Percentiles rank a stretch among this genome's conserved stretches.
phyloP scores from a whole-genome alignment of 2,113 vertebrate species.

The Plestiodon gilberti region DNA sequence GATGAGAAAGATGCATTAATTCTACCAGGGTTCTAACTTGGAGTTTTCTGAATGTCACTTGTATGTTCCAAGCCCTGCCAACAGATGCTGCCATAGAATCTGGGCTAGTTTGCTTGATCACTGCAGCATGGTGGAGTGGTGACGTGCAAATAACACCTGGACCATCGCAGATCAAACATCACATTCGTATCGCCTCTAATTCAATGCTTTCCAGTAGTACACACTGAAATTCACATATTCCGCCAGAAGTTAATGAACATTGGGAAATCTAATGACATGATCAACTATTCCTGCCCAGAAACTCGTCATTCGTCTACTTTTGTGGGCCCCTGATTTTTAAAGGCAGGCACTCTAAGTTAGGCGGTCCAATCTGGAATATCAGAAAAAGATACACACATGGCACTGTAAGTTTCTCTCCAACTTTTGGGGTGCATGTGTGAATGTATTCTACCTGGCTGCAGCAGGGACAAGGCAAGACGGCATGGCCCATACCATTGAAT shows the following conservation, averaged over 20 bases:
- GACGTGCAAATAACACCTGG: neutral
- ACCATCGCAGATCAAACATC: neutral
- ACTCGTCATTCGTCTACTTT: too few species aligned
- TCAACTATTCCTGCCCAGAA: too few species aligned
- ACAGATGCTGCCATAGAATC: neutral
- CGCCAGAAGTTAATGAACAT: neutral
- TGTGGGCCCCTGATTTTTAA: too few species aligned
- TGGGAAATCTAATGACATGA: neutral
- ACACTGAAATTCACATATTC: neutral
- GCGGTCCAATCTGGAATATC: too few species aligned
- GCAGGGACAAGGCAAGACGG: too few species aligned
- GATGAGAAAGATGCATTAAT: conserved; percentile 8
- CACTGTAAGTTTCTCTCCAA: too few species aligned
- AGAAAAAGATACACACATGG: too few species aligned
- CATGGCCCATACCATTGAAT: too few species aligned
- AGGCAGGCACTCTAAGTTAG: too few species aligned
- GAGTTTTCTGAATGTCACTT: neutral
- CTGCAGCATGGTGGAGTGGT: neutral
- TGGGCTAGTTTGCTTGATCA: neutral
- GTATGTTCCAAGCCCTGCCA: neutral
- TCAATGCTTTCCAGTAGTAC: neutral
- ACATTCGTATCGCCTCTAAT: neutral
- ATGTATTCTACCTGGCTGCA: too few species aligned
- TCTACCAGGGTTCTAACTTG: neutral
- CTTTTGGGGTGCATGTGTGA: too few species aligned